A percentile compares a stretch with the other conserved stretches of the same genome.
phyloP scores from a whole-genome alignment of 2,113 vertebrate species.

The Peromyscus maniculatus region DNA sequence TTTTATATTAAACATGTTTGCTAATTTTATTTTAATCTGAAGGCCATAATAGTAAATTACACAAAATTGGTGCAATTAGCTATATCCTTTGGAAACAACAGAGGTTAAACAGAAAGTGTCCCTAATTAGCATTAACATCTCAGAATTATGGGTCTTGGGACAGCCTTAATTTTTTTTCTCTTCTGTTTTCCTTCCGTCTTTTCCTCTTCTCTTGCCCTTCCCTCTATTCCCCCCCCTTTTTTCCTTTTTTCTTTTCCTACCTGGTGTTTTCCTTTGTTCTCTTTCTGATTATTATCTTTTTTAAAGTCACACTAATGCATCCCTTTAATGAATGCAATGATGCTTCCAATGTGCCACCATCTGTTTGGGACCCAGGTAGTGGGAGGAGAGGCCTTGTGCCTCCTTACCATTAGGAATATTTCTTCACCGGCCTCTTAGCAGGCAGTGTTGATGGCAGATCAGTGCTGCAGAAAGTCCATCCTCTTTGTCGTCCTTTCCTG shows the following conservation, averaged over 20 bases:
- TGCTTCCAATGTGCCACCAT: background rate
- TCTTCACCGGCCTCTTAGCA: background rate
- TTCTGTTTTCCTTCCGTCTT: accelerated
- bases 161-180: no score
- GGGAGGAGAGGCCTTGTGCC: background rate
- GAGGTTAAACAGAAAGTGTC: background rate
- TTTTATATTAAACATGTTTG: background rate
- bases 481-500: background rate
- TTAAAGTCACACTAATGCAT: background rate
- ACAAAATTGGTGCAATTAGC: background rate
- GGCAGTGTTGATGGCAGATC: background rate
- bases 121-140: background rate
- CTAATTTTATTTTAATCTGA: background rate
- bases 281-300: background rate
- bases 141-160: background rate
- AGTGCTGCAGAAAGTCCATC: background rate
- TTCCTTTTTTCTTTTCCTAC: no score
- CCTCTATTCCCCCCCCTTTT: accelerated
- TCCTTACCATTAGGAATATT: background rate
- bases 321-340: background rate
- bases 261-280: background rate
- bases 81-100: background rate
- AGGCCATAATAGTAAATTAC: background rate
- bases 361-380: background rate
- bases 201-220: background rate